These are phyloP conservation scores for Lysandra bellargus DNA, from an alignment of 2,888 invertebrate genomes.

Conservation along the genomic window DNA sequence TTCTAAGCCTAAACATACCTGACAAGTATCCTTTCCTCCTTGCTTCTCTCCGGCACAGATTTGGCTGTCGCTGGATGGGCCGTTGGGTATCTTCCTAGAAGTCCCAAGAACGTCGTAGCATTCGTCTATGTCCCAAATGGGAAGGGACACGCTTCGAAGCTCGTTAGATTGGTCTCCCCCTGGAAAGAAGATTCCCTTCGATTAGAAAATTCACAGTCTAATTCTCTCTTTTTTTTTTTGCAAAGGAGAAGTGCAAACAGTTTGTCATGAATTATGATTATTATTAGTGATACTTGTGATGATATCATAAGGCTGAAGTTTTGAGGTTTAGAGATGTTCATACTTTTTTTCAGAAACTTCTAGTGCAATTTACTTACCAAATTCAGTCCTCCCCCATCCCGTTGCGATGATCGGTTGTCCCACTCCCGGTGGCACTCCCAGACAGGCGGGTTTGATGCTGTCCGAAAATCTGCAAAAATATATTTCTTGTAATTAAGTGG, in stretches of 20 bases:
- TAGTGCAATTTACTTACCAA: constrained; percentile 50
- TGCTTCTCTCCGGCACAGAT: constrained; percentile 62
- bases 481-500: not conserved
- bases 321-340: too few relatives aligned
- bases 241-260: too few relatives aligned
- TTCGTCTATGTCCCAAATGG: constrained; percentile 59
- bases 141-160: constrained; percentile 64
- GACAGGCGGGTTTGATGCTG: constrained; percentile 65
- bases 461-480: constrained; percentile 58
- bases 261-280: not conserved
- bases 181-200: constrained; percentile 40
- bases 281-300: too few relatives aligned
- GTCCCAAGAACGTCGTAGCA: constrained; percentile 59
- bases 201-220: too few relatives aligned
- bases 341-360: too few relatives aligned
- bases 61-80: constrained; percentile 58
- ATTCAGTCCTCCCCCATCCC: constrained; percentile 70
- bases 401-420: constrained; percentile 61
- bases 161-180: constrained; percentile 62
- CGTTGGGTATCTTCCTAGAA: constrained; percentile 60
- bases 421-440: constrained; percentile 59
- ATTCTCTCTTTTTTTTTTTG: not conserved
- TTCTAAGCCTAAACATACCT: constrained; percentile 49
- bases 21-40: constrained; percentile 70
- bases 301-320: too few relatives aligned